phyloP scores from a whole-genome alignment of 2,113 vertebrate species.

The Tiliqua scincoides region DNA sequence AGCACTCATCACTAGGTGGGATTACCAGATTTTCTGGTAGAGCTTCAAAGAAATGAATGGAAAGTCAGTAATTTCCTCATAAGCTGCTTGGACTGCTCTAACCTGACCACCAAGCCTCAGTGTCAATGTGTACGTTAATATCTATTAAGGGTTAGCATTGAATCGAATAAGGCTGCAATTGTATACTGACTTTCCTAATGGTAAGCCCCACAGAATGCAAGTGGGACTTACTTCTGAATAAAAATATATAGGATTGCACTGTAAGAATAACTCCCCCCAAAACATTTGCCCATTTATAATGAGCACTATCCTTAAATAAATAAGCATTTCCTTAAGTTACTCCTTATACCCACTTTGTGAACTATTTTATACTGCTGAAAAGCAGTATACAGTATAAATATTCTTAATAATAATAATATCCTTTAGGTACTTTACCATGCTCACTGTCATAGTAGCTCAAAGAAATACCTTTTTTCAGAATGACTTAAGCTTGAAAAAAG shows the following conservation, averaged over 20 bases:
- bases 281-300: background rate
- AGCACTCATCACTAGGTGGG: background rate
- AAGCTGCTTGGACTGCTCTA: background rate
- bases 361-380: too few species aligned
- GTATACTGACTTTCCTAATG: too few species aligned
- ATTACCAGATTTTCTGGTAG: background rate
- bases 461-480: background rate
- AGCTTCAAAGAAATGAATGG: constrained; percentile 4
- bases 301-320: background rate
- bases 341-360: too few species aligned
- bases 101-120: background rate
- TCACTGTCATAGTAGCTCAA: background rate
- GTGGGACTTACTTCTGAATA: too few species aligned
- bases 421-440: background rate
- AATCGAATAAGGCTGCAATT: background rate
- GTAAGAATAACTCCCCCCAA: too few species aligned
- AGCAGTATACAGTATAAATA: too few species aligned
- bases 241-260: too few species aligned
- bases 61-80: background rate
- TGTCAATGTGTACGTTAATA: background rate
- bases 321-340: background rate
- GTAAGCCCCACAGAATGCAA: too few species aligned
- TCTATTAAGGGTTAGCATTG: background rate
- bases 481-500: background rate
- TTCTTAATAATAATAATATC: too few species aligned